Conservation (phyloP, 2,797 vertebrate genomes). For the Potorous gilbertii region DNA sequence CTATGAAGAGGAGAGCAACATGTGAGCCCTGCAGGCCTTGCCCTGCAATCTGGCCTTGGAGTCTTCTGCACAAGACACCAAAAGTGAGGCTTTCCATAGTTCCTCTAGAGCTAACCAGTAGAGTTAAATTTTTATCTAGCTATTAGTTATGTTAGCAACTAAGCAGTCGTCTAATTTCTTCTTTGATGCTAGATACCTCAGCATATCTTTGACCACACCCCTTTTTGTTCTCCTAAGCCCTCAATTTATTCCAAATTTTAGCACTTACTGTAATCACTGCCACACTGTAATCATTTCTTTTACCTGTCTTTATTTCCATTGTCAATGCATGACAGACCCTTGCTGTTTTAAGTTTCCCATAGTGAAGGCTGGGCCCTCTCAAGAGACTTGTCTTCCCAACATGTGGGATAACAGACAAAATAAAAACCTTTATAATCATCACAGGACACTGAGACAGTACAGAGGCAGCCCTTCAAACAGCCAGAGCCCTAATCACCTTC, state of each 20-base stretch:
- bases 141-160: not conserved
- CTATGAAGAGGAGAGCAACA: conserved; percentile 67
- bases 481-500: conserved; percentile 63
- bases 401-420: conserved; percentile 40
- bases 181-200: not conserved
- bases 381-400: conserved; percentile 11
- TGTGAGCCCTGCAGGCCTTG: conserved; percentile 66
- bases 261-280: not conserved
- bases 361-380: not conserved
- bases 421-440: conserved; percentile 39
- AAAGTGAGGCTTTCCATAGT: conserved; percentile 64
- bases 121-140: conserved; percentile 63
- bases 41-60: conserved; percentile 59
- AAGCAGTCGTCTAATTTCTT: not conserved
- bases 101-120: conserved; percentile 47
- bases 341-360: conserved; percentile 46
- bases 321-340: conserved; percentile 38
- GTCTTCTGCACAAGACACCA: conserved; percentile 66
- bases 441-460: conserved; percentile 40
- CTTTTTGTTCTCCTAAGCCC: not conserved
- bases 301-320: not conserved
- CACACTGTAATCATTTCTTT: not conserved
- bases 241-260: not conserved
- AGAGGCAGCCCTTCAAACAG: conserved; percentile 57
- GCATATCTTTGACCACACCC: not conserved